Base-by-base conservation (phyloP, 1,140 invertebrate genomes). In the Pseudachorutes palmiensis region DNA sequence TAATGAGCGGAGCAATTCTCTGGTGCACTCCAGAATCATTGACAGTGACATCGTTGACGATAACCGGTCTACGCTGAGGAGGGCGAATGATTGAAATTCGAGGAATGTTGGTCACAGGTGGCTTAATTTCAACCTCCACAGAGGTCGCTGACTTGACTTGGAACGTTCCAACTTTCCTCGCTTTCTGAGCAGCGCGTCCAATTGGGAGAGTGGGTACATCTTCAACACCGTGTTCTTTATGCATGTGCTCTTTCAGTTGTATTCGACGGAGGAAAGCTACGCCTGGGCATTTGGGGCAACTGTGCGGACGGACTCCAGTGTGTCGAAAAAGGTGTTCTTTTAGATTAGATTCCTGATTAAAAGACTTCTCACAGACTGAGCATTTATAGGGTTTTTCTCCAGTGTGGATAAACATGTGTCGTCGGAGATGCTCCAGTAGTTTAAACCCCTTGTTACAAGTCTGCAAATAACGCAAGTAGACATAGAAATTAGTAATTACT, bases 381-480 rank as follows among this genome's bases (percentile, higher is more conserved):
- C 94, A 97, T 70, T 83, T 83, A 79, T 89, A 94, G 0, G 92
- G 92, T 75, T 91, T 89, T 63, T 87, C 83, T 0, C 90, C 88
- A 12, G 86, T 87, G 75, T 94, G 91, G 28, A 85, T 80, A 5
- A 85, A 82, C 75, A 88, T 79, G 76, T 94, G 92, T 62, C 90
- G 81, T 66, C 84, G 86, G 72, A 94, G 78, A 76, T 89, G 87
- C 2, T 82, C 82, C 2, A 82, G 82, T 12, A 72, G 61, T 61
- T 72, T 70, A 61, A 71, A 71, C 24, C 68, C 66, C 41, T 64
- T 48, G 45, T 62, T 36, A 22, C 70, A 71, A 22, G 60, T 19
- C 70, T 71, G 33, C 1, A 36, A 2, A 30, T 45, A 45, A 19
- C 19, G 36, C 9, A 45, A 45, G 9, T 45, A n/a, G n/a, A n/a